Percentiles rank a stretch among this genome's conserved stretches.
Conservation (phyloP, 2,888 invertebrate species). For the Cloeon dipterum region DNA sequence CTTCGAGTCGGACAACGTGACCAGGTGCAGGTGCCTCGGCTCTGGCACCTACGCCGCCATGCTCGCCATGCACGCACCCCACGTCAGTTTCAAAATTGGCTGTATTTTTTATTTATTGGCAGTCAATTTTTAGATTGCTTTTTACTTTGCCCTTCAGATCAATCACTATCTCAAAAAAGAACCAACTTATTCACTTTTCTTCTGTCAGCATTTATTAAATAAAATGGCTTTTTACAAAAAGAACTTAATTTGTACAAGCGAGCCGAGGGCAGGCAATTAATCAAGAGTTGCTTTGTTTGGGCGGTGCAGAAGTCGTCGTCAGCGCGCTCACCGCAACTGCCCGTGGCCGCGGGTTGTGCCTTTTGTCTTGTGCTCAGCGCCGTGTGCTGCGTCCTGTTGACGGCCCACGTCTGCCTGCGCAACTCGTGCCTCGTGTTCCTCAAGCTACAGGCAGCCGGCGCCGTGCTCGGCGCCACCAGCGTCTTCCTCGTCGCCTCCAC, state of each 20-base stretch:
- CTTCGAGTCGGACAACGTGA: conserved; percentile 15
- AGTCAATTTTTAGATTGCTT: too few species aligned
- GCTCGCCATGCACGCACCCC: conserved; percentile 24
- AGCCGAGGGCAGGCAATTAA: too few species aligned
- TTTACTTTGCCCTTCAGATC: too few species aligned
- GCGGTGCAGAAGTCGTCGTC: too few species aligned
- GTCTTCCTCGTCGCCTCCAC: conserved; percentile 19
- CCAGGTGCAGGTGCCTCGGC: conserved; percentile 33
- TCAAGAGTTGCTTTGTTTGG: too few species aligned
- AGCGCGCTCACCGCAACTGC: background rate
- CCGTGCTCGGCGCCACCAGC: conserved; percentile 43
- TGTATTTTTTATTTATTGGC: background rate
- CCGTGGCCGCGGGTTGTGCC: conserved; percentile 27
- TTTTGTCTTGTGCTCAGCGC: conserved; percentile 25
- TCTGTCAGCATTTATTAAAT: too few species aligned
- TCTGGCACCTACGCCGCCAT: conserved; percentile 39
- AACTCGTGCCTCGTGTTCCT: conserved; percentile 34
- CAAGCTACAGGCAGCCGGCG: conserved; percentile 42
- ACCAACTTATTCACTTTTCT: too few species aligned
- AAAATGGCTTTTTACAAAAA: too few species aligned
- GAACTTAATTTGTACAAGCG: too few species aligned
- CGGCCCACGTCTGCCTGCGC: conserved; percentile 12
- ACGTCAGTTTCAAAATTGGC: conserved; percentile 16
- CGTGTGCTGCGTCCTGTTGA: conserved; percentile 22
- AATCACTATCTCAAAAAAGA: too few species aligned